Percentiles rank a stretch among this genome's conserved stretches.
phyloP scores from a whole-genome alignment of 2,113 vertebrate species.

The Drymodes brunneopygia region DNA sequence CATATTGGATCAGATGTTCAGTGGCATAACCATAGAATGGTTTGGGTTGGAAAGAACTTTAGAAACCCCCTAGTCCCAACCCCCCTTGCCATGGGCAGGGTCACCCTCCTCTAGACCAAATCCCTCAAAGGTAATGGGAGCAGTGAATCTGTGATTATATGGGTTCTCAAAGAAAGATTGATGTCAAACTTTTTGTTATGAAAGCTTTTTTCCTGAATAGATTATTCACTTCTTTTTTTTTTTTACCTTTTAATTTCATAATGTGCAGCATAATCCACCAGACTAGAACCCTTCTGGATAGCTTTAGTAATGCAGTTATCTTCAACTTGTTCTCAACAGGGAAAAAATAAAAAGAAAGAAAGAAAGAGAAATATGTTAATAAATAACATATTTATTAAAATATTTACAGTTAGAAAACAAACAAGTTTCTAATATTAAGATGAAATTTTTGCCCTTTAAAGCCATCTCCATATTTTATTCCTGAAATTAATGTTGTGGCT shows the following conservation, averaged over 20 bases:
- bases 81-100: background rate
- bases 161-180: background rate
- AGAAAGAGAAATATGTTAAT: background rate
- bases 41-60: background rate
- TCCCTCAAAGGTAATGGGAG: background rate
- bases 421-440: background rate
- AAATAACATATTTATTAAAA: background rate
- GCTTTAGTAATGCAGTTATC: constrained; percentile 55
- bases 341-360: background rate
- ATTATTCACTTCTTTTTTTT: background rate
- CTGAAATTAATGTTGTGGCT: background rate
- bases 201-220: background rate
- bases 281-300: constrained; percentile 57
- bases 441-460: background rate
- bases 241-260: constrained; percentile 66
- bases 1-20: background rate
- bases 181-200: background rate
- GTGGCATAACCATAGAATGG: background rate
- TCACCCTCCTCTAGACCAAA: background rate
- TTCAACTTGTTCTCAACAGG: constrained; percentile 12
- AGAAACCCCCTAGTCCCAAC: background rate
- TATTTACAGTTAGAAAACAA: background rate
- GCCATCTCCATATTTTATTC: background rate
- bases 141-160: background rate
- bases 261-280: constrained; percentile 44